A percentile compares a stretch with the other conserved stretches of the same genome.
phyloP scores from a whole-genome alignment of 2,113 vertebrate genomes.

The Elephas maximus region DNA sequence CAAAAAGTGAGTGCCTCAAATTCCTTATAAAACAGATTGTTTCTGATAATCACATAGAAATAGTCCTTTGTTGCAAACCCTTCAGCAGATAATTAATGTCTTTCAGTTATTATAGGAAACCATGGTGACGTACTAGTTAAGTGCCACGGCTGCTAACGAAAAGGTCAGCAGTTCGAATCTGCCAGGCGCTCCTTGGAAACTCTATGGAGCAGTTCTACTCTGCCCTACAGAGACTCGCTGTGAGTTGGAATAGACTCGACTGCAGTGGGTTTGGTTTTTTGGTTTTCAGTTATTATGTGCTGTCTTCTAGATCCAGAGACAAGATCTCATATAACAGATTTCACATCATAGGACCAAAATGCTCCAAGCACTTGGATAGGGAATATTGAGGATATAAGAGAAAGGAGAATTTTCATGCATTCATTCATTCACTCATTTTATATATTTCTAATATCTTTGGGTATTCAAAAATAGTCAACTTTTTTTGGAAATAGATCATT shows the following conservation, averaged over 20 bases:
- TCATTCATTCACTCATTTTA: conserved; percentile 18
- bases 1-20: not conserved
- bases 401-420: not conserved
- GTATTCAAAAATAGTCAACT: not conserved
- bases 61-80: not conserved
- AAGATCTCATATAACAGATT: not conserved
- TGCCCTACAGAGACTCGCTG: too few species aligned
- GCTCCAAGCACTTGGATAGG: conserved; percentile 7
- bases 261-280: too few species aligned
- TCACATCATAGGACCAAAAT: not conserved
- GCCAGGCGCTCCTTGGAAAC: too few species aligned
- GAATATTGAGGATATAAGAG: not conserved
- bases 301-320: conserved; percentile 7
- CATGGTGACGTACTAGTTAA: too few species aligned
- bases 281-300: not conserved
- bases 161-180: too few species aligned
- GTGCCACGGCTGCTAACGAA: too few species aligned
- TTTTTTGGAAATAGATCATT: not conserved
- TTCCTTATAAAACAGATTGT: not conserved
- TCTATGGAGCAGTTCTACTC: too few species aligned
- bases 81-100: not conserved
- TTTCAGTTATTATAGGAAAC: not conserved
- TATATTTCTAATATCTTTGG: not conserved
- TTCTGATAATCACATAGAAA: conserved; percentile 33
- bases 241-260: too few species aligned